A percentile compares a stretch with the other conserved stretches of the same genome.
Evolutionary conservation across 1,140 invertebrate genomes (phyloP).

Genomic region (Zaprionus ornatus): DNA sequence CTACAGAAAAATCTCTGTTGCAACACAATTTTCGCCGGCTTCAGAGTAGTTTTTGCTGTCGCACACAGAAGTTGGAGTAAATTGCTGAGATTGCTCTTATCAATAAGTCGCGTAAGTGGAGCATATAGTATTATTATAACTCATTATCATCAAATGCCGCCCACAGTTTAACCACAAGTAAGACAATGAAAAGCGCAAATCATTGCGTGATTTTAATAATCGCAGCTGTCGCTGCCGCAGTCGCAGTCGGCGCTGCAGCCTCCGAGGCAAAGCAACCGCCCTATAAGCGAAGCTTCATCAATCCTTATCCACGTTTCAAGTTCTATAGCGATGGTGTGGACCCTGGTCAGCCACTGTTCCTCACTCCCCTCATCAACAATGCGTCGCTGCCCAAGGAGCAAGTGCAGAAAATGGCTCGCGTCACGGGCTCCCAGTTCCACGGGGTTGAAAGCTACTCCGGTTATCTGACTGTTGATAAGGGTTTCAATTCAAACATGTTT

Average conservation of each 20-base stretch:
- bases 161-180: background rate
- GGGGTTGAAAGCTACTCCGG: constrained; percentile 84
- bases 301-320: constrained; percentile 74
- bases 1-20: background rate
- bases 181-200: constrained; percentile 72
- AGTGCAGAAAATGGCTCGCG: constrained; percentile 60
- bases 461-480: constrained; percentile 90
- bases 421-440: constrained; percentile 59
- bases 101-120: constrained; percentile 19
- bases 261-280: constrained; percentile 20
- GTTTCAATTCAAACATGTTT: constrained; percentile 92
- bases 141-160: constrained; percentile 11
- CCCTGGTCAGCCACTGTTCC: constrained; percentile 73
- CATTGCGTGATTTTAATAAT: constrained; percentile 55
- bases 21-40: constrained; percentile 30
- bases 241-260: background rate
- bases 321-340: constrained; percentile 64
- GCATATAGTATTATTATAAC: background rate
- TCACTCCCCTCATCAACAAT: constrained; percentile 69
- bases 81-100: constrained; percentile 17
- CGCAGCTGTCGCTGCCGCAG: constrained; percentile 18
- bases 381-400: constrained; percentile 36
- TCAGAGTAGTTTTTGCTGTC: constrained; percentile 26
- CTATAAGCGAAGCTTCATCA: constrained; percentile 68
- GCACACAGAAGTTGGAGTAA: constrained; percentile 3